Evolutionary conservation across 2,113 vertebrate genomes (phyloP), one percentile per base, ranked within the genome.

Genomic region (Microtus oregoni): DNA sequence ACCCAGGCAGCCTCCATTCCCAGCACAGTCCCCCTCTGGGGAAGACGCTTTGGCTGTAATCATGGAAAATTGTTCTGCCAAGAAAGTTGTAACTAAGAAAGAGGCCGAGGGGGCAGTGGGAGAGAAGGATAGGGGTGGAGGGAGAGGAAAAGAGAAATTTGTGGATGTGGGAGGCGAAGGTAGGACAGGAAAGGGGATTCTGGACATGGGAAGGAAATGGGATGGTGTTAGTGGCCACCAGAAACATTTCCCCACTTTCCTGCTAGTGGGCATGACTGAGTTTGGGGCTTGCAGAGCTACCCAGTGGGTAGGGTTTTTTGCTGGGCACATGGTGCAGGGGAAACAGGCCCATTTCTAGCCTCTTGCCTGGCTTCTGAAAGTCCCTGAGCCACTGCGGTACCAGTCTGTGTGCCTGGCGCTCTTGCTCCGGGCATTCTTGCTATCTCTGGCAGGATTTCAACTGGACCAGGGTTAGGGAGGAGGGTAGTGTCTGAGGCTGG

Each of bases 41-140:
- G 97, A 97, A 93, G 95, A 94, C 20, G 58, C 44, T 92, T 98
- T 98, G 98, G 98, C 97, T 94, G 95, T 97, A 89, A 96, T 92
- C 78, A 50, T 97, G 98, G 98, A 98, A 98, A 98, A 97, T 97
- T 97, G 89, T 97, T 86, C 89, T 96, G 96, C 97, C 95, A 97
- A 97, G 93, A 97, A 95, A 92, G 82, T 70, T 87, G 85, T 94
- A 95, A 86, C 92, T 97, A 96, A 95, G 94, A 98, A 96, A 94
- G 88, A 3, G 55, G 65, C 94, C 55, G 72, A 93, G 41, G 94
- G 93, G 97, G 93, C 73, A 58, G 82, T 79, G 52, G 79, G 89
- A 38, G 90, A 38, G 89, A 82, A 94, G 95, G 86, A 86, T 3
- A 55, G 58, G 87, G 61, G 52, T 4, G 15, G 90, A 38, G 20